Conservation (phyloP, 2,113 vertebrate species). For the Sinocyclocheilus grahami region DNA sequence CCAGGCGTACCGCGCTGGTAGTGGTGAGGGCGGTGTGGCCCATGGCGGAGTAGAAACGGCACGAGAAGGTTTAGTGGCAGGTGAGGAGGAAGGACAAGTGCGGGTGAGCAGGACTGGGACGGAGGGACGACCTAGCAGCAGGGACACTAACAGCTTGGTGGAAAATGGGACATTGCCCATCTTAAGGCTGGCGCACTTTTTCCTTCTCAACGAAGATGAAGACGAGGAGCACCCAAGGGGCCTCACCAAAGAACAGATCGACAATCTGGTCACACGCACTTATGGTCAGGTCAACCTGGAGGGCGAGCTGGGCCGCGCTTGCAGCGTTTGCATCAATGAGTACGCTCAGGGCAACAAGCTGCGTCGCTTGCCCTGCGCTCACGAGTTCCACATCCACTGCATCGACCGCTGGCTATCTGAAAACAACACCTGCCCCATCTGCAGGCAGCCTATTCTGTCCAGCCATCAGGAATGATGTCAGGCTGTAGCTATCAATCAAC, state of each 20-base stretch:
- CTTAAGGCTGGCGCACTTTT: conserved; percentile 89
- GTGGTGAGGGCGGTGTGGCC: conserved; percentile 55
- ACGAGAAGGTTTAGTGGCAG: conserved; percentile 43
- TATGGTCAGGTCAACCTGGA: conserved; percentile 85
- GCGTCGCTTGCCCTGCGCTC: conserved; percentile 87
- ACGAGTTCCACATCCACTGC: conserved; percentile 96
- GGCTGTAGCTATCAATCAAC: conserved; percentile 38
- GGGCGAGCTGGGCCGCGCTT: conserved; percentile 83
- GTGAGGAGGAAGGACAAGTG: conserved; percentile 65
- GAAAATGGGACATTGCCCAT: conserved; percentile 90
- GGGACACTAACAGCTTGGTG: conserved; percentile 84
- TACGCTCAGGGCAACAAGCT: conserved; percentile 94
- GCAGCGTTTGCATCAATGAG: conserved; percentile 96
- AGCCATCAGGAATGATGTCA: conserved; percentile 75
- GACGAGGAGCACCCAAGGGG: conserved; percentile 83
- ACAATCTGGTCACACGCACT: conserved; percentile 91
- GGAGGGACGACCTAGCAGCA: conserved; percentile 71
- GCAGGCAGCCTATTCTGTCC: conserved; percentile 85
- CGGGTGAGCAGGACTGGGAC: conserved; percentile 54
- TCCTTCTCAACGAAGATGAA: conserved; percentile 88
- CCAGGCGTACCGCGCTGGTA: conserved; percentile 60
- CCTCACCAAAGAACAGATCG: conserved; percentile 97
- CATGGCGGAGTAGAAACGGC: conserved; percentile 57
- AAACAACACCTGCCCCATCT: conserved; percentile 95
- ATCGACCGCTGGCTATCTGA: conserved; percentile 97